Evolutionary conservation across 2,888 invertebrate species (phyloP), one percentile per base, ranked within the genome.

Genomic region (Hydrotaea diabolus): DNA sequence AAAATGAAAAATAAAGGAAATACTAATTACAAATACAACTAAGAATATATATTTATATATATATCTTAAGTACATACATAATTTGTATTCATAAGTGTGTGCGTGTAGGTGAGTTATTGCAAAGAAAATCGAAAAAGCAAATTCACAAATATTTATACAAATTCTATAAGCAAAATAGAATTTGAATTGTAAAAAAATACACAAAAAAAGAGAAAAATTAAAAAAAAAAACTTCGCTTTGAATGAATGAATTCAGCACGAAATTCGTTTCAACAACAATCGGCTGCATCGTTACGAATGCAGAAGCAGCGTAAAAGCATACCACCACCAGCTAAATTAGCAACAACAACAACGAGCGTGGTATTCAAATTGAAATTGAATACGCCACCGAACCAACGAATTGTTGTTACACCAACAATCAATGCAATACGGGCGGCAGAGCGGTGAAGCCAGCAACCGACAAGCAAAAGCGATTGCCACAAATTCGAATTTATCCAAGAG

Each of bases 131-230:
- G 46, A 62, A 53, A 43, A 15, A 23, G 21, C 66, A 57, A 36
- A 55, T 31, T 31, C 31, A 31, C 31, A 73, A 81, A 39, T 66
- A 36, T 13, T 19, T 59, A 69, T 53, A 53, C 59, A 64, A 76
- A 79, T 79, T 78, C 77, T 82, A 79, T 55, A 0, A 55, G 21
- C 9, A 73, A 84, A 82, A 79, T 82, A 79, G 79, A 82, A 82
- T 82, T 75, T 69, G 59, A 73, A 76, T 76, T 81, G 59, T 53
- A 76, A 77, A 66, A n/a, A 74, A 39, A 57, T 7, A 77, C 46
- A 66, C 36, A 57, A 23, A 1, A 59, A 59, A 55, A 21, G 5
- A 3, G 0, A 59, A 23, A 59, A 59, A 57, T n/a, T n/a, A n/a
- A 19, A 19, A 26, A 71, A 73, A 17, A n/a, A 59, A 74, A 31